Evolutionary conservation across 2,888 invertebrate species (phyloP), one percentile per base, ranked within the genome.

Genomic region (Eudemis profundana): DNA sequence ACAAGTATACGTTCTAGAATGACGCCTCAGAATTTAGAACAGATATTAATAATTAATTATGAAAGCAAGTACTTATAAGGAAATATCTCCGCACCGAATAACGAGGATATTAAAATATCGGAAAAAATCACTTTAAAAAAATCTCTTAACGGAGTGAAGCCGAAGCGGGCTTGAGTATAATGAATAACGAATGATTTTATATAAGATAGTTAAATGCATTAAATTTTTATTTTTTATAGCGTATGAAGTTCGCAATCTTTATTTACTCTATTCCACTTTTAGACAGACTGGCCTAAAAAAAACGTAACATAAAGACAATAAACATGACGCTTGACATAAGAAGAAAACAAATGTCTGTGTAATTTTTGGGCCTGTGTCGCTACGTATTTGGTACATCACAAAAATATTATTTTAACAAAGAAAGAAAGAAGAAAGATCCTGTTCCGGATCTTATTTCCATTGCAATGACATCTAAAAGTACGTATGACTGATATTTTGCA

Each of bases 1-100:
- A 51, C 33, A 51, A 51, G 51, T 29, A 23, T 15, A 29, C 33
- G 50, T 50, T 33, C 50, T n/a, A 50, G 50, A 5, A 51, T 51
- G 51, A 51, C 51, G 15, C 29, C 51, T 51, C 15, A 17, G 17
- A 51, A 51, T 51, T 36, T 51, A 51, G 51, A 17, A 29, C 51
- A 51, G 51, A 51, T 51, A 51, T 51, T 51, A 51, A 36, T 51
- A 15, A 51, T 51, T 36, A 36, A 51, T 51, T 51, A 17, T 36
- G 51, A 51, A 51, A 51, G 51, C 33, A 40, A 40, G 40, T 40
- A 40, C 40, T 40, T 15, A 40, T 15, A 40, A 40, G 14, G 40
- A 40, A 40, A 40, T 40, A 40, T 40, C 14, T 40, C 15, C 40
- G 40, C 14, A 40, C 40, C 14, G 40, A 40, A 40, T 40, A 40